These are phyloP conservation scores for Drosophila multiciliata DNA, from an alignment of 2,888 invertebrate genomes.

Conservation along the genomic window DNA sequence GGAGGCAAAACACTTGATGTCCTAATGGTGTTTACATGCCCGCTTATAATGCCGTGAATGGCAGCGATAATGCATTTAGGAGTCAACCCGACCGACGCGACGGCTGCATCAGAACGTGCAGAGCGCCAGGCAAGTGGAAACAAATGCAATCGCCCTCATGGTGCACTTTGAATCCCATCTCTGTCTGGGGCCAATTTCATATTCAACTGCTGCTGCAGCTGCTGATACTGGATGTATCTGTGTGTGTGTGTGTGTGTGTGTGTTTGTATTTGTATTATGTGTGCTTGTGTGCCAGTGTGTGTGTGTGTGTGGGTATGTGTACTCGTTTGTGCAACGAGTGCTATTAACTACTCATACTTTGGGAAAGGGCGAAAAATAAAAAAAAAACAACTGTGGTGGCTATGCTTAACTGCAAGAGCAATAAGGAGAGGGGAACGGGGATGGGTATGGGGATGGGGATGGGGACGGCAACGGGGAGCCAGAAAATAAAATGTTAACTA, in stretches of 20 bases:
- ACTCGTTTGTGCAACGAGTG: slow-evolving; percentile 3
- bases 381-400: slow-evolving; percentile 10
- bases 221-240: not conserved
- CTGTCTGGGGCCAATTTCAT: slow-evolving; percentile 19
- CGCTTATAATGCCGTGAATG: slow-evolving; percentile 70
- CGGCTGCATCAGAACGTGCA: slow-evolving; percentile 8
- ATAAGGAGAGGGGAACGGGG: not conserved
- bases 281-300: not conserved
- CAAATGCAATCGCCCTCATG: slow-evolving; percentile 32
- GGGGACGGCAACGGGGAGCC: not conserved
- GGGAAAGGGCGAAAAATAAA: not conserved
- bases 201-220: slow-evolving; percentile 1
- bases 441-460: too few relatives aligned
- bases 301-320: not conserved
- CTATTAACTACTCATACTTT: slow-evolving; percentile 25
- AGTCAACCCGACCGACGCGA: slow-evolving; percentile 14
- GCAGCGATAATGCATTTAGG: slow-evolving; percentile 72
- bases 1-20: slow-evolving; percentile 69
- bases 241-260: not conserved
- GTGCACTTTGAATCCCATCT: slow-evolving; percentile 22
- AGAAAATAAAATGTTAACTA: not conserved
- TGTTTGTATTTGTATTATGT: slow-evolving; percentile 8
- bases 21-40: slow-evolving; percentile 70
- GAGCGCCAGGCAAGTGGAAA: slow-evolving; percentile 17
- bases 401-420: not conserved